Conservation (phyloP, 2,113 vertebrate species). For the Paedocypris sp. region DNA sequence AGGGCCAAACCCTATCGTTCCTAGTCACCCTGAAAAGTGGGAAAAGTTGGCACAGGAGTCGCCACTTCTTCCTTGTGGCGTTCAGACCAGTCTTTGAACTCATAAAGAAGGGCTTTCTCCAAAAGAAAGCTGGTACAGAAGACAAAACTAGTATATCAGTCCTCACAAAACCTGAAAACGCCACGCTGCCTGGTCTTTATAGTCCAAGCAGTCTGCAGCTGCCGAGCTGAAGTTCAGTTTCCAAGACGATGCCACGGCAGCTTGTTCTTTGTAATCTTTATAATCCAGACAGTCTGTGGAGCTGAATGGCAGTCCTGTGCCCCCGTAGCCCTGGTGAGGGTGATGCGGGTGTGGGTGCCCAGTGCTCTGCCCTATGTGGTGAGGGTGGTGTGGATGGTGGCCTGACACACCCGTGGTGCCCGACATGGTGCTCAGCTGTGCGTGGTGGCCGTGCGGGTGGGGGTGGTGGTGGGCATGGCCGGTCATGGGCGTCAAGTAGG, state of each 20-base stretch:
- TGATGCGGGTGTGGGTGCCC: slow-evolving; percentile 84
- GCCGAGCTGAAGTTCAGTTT: slow-evolving; percentile 95
- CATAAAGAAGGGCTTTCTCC: not conserved
- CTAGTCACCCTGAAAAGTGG: not conserved
- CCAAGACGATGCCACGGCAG: slow-evolving; percentile 68
- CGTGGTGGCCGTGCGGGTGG: slow-evolving; percentile 68
- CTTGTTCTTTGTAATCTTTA: slow-evolving; percentile 71
- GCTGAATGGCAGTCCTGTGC: slow-evolving; percentile 75
- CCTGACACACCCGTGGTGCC: slow-evolving; percentile 73
- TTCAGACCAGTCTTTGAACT: not conserved
- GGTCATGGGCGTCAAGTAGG: slow-evolving; percentile 87
- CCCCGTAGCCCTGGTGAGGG: slow-evolving; percentile 76
- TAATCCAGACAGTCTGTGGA: slow-evolving; percentile 94
- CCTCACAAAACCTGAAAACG: slow-evolving; percentile 93
- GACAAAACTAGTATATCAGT: slow-evolving; percentile 12
- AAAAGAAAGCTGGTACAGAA: not conserved
- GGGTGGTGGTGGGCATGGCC: slow-evolving; percentile 76
- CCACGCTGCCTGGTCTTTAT: slow-evolving; percentile 96
- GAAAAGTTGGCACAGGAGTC: not conserved
- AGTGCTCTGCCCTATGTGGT: slow-evolving; percentile 74
- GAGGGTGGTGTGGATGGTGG: slow-evolving; percentile 73
- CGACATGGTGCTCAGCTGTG: slow-evolving; percentile 84
- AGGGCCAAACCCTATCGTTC: not conserved
- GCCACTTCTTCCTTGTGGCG: not conserved
- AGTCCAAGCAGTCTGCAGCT: slow-evolving; percentile 83